A percentile compares a stretch with the other conserved stretches of the same genome.
Conservation (phyloP, 2,888 invertebrate species). For the Parnassius mnemosyne region DNA sequence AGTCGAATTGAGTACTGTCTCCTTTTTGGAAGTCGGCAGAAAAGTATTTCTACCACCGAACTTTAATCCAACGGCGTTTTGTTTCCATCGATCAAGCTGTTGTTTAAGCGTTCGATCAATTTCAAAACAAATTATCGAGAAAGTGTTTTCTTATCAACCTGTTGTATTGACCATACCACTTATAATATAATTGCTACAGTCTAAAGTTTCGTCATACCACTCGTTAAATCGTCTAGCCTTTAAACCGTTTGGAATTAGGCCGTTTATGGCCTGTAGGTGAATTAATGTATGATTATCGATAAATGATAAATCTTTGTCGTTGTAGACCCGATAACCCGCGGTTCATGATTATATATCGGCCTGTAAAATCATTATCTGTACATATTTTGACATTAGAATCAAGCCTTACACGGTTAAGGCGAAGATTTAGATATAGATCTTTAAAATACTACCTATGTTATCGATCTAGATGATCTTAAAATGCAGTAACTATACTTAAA, state of each 20-base stretch:
- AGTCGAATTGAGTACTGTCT: no score
- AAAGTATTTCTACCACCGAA: no score
- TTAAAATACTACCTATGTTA: no score
- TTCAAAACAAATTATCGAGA: slow-evolving; percentile 22
- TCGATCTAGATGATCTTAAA: no score
- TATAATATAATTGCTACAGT: slow-evolving; percentile 22
- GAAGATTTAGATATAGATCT: slow-evolving; percentile 7
- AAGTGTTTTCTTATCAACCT: slow-evolving; percentile 23
- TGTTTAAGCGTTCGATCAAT: slow-evolving; percentile 15
- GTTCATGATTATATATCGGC: slow-evolving; percentile 30
- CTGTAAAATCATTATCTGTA: slow-evolving; percentile 30
- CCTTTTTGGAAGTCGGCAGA: no score
- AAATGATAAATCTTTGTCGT: slow-evolving; percentile 28
- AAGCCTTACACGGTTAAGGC: slow-evolving; percentile 32
- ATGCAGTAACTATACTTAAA: no score
- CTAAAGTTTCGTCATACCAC: slow-evolving; percentile 17
- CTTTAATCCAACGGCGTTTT: background rate
- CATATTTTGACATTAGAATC: slow-evolving; percentile 29
- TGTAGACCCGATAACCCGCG: slow-evolving; percentile 19
- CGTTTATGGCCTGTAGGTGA: slow-evolving; percentile 18
- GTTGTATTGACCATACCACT: slow-evolving; percentile 20
- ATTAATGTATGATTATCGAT: slow-evolving; percentile 24
- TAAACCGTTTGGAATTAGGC: slow-evolving; percentile 12
- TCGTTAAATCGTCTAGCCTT: slow-evolving; percentile 11
- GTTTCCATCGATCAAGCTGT: background rate